phyloP scores from a whole-genome alignment of 2,113 vertebrate species.

The Silurus asotus region DNA sequence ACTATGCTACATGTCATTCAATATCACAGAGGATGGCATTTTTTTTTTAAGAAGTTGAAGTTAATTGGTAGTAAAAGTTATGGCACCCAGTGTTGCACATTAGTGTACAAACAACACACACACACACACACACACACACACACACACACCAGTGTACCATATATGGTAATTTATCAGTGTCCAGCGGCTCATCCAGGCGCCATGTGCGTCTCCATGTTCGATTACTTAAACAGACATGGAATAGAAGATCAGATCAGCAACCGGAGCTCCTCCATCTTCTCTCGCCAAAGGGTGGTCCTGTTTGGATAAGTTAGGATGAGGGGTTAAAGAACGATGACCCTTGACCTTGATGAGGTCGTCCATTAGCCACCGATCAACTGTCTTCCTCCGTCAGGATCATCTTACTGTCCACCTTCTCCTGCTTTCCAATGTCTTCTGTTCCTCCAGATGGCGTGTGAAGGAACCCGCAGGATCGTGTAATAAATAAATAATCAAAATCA shows the following conservation, averaged over 20 bases:
- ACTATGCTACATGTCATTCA: not conserved
- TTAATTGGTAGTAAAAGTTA: not conserved
- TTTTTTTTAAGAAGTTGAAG: not conserved
- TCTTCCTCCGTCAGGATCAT: slow-evolving; percentile 29
- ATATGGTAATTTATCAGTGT: not conserved
- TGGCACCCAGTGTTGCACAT: not conserved
- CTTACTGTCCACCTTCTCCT: slow-evolving; percentile 8
- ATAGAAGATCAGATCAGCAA: slow-evolving; percentile 5
- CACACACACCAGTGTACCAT: not conserved
- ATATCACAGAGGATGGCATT: not conserved
- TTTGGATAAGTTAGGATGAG: slow-evolving; percentile 39
- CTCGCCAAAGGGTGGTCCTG: slow-evolving; percentile 49
- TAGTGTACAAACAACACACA: not conserved
- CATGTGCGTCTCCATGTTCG: not conserved
- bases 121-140: not conserved
- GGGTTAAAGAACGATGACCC: slow-evolving; percentile 39
- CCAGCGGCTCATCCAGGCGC: not conserved
- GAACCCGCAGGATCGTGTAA: no score
- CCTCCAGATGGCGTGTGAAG: no score
- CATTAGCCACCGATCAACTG: slow-evolving; percentile 49
- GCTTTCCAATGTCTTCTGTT: not conserved
- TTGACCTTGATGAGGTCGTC: slow-evolving; percentile 37
- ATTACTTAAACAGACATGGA: slow-evolving; percentile 3
- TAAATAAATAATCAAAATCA: not conserved
- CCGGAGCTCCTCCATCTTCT: slow-evolving; percentile 43